Conservation (phyloP, 2,888 invertebrate species). For the Ctenicera cuprea region DNA sequence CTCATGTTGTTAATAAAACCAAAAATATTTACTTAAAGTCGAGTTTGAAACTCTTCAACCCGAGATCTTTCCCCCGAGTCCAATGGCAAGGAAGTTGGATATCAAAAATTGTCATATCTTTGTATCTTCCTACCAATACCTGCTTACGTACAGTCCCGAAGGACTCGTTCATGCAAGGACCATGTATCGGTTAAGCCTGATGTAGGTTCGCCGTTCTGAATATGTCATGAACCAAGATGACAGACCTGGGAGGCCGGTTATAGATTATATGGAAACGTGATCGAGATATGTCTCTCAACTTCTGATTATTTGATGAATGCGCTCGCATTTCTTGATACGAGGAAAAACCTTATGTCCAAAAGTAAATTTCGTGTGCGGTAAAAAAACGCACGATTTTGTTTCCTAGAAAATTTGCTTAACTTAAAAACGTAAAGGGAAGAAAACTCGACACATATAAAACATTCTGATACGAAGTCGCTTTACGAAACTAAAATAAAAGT, state of each 20-base stretch:
- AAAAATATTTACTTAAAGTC: conserved; percentile 43
- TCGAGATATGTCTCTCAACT: conserved; percentile 45
- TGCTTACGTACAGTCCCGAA: conserved; percentile 50
- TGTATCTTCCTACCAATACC: conserved; percentile 54
- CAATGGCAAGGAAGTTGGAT: conserved; percentile 52
- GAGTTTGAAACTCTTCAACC: conserved; percentile 49
- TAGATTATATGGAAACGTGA: conserved; percentile 57
- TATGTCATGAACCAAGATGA: conserved; percentile 68
- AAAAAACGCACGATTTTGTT: conserved; percentile 19
- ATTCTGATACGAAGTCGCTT: conserved; percentile 23
- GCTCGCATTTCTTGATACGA: background rate
- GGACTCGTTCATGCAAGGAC: conserved; percentile 55
- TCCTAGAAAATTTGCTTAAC: background rate
- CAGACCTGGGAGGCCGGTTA: conserved; percentile 60
- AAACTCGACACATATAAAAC: background rate
- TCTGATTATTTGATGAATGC: conserved; percentile 52
- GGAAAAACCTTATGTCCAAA: background rate
- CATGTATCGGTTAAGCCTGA: conserved; percentile 60
- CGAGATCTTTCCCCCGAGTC: conserved; percentile 55
- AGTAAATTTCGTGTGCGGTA: background rate
- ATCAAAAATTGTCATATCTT: conserved; percentile 60
- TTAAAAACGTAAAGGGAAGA: background rate
- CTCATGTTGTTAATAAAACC: conserved; percentile 41
- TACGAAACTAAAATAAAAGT: conserved; percentile 49
- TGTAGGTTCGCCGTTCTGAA: conserved; percentile 66